phyloP scores from a whole-genome alignment of 1,140 invertebrate genomes.

The Drosophila serrata region DNA sequence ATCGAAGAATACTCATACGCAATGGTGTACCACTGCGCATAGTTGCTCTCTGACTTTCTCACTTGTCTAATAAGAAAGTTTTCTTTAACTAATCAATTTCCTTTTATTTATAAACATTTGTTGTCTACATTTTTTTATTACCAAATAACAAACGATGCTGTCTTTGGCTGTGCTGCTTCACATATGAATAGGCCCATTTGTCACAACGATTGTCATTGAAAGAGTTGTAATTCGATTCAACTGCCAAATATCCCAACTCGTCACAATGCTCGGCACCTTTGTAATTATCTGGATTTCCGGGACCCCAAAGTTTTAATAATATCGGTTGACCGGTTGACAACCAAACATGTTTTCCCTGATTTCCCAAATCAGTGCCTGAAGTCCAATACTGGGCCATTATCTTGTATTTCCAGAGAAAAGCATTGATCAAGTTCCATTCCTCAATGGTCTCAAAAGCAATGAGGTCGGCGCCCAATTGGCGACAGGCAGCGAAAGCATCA shows the following conservation, averaged over 20 bases:
- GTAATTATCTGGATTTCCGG: constrained; percentile 33
- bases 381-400: constrained; percentile 38
- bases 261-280: constrained; percentile 35
- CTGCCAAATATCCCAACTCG: neutral
- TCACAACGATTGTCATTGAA: constrained; percentile 22
- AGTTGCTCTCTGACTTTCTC: no score
- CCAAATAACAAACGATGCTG: constrained; percentile 4
- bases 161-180: constrained; percentile 46
- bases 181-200: constrained; percentile 79
- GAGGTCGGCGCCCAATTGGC: neutral
- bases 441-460: constrained; percentile 17
- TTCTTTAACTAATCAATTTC: neutral
- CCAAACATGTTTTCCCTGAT: constrained; percentile 27
- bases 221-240: neutral
- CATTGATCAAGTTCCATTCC: constrained; percentile 21
- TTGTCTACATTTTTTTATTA: neutral
- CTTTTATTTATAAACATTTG: neutral
- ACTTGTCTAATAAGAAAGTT: no score
- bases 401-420: constrained; percentile 1
- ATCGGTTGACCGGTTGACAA: constrained; percentile 31
- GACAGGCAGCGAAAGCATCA: constrained; percentile 28
- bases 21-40: constrained; percentile 8
- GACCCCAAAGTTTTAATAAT: constrained; percentile 15
- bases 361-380: constrained; percentile 27
- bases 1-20: constrained; percentile 35